Evolutionary conservation across 2,797 vertebrate species (phyloP).

Genomic region (Alca torda): DNA sequence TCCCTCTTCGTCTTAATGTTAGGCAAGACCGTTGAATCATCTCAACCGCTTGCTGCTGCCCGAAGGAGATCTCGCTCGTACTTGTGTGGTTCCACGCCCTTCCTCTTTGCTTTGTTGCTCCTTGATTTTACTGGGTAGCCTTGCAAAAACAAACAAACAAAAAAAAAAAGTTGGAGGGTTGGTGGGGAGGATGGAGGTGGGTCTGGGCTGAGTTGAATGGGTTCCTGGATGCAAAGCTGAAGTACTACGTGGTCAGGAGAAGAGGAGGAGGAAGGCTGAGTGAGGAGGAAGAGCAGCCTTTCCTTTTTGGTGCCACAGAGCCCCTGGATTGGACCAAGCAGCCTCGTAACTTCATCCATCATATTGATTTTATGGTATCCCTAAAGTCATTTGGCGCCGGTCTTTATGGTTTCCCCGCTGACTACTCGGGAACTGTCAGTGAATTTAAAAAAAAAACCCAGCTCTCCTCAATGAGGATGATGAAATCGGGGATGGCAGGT

Average conservation of each 20-base stretch:
- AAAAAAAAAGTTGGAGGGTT: not conserved
- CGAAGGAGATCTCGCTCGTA: not conserved
- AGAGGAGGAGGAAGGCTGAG: not conserved
- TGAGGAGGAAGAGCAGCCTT: not conserved
- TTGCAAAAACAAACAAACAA: not conserved
- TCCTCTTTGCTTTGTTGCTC: not conserved
- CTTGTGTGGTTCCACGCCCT: not conserved
- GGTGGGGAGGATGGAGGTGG: not conserved
- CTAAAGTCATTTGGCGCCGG: too few species aligned
- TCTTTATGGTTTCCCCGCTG: not conserved
- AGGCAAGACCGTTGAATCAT: not conserved
- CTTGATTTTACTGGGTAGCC: not conserved
- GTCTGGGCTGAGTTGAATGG: not conserved
- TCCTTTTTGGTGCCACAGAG: not conserved
- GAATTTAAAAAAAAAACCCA: not conserved
- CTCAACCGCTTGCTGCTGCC: not conserved
- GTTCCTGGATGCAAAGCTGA: not conserved
- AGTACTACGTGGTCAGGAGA: not conserved
- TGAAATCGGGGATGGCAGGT: not conserved
- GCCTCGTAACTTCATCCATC: not conserved
- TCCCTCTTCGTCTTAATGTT: not conserved
- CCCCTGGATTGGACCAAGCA: not conserved
- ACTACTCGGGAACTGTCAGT: too few species aligned
- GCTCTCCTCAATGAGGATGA: not conserved
- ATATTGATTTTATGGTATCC: not conserved